Conservation (phyloP, 2,797 vertebrate genomes). For the Peromyscus nudipes region DNA sequence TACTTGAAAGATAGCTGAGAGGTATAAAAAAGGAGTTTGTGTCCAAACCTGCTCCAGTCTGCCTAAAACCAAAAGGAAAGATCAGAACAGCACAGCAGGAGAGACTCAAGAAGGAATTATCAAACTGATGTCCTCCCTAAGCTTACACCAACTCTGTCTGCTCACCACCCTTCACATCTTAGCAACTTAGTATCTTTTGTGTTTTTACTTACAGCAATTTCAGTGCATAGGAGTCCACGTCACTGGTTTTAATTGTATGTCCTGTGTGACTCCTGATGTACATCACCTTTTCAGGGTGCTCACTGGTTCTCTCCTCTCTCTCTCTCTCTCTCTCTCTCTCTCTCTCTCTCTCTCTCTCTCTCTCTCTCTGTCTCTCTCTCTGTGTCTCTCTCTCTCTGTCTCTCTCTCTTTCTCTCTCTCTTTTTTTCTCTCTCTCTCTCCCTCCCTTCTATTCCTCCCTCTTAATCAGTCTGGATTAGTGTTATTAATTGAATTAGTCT, state of each 20-base stretch:
- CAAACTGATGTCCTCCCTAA: not conserved
- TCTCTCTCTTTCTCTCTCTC: not conserved
- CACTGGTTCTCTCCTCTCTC: not conserved
- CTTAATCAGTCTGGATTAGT: not conserved
- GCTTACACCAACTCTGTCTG: not conserved
- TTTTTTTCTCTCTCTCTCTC: not conserved
- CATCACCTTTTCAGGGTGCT: not conserved
- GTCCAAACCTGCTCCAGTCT: not conserved
- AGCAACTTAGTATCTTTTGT: not conserved
- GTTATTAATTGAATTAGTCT: not conserved
- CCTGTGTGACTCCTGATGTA: not conserved
- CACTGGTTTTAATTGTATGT: not conserved
- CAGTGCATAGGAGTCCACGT: not conserved
- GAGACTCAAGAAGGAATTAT: not conserved
- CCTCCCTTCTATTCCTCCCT: not conserved
- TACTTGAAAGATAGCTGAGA: not conserved
- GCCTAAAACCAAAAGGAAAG: not conserved
- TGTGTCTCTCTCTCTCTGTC: too few relatives aligned
- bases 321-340: not conserved
- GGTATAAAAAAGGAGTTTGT: not conserved
- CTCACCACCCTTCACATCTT: not conserved
- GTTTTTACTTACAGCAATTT: not conserved
- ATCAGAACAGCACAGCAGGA: not conserved
- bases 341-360: not conserved
- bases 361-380: not conserved